A percentile compares a stretch with the other conserved stretches of the same genome.
phyloP scores from a whole-genome alignment of 1,140 invertebrate species.

The Procambarus clarkii region DNA sequence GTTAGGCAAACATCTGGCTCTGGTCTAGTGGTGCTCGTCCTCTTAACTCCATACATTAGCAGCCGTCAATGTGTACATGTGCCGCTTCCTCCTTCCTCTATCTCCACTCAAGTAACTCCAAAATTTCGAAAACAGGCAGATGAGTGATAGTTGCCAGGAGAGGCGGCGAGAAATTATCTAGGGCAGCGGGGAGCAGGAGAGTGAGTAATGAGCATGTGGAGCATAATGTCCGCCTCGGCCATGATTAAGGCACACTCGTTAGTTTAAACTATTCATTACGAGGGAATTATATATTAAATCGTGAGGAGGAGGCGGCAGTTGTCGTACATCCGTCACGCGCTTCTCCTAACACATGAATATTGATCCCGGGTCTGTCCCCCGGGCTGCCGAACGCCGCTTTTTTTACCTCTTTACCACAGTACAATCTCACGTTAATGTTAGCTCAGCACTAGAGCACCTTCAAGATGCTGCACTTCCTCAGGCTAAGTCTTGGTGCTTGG shows the following conservation, averaged over 20 bases:
- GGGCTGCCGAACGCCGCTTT: slow-evolving; percentile 59
- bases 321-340: slow-evolving; percentile 60
- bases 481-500: no score
- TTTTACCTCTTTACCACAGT: slow-evolving; percentile 50
- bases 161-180: background rate
- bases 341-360: slow-evolving; percentile 68
- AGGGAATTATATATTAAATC: slow-evolving; percentile 17
- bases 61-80: slow-evolving; percentile 47
- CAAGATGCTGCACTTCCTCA: background rate
- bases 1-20: background rate
- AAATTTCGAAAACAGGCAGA: slow-evolving; percentile 62
- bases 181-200: background rate
- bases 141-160: slow-evolving; percentile 55
- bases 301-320: slow-evolving; percentile 28
- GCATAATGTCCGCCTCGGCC: background rate
- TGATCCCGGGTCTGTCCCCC: slow-evolving; percentile 61
- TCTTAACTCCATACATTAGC: slow-evolving; percentile 45
- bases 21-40: background rate
- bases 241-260: background rate
- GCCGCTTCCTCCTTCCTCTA: slow-evolving; percentile 61
- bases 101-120: slow-evolving; percentile 59
- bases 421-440: slow-evolving; percentile 23
- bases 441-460: background rate
- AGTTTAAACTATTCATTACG: slow-evolving; percentile 14
- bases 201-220: background rate